Evolutionary conservation across 2,113 vertebrate species (phyloP), one percentile per base, ranked within the genome.

Genomic region (Tretioscincus oriximinensis): DNA sequence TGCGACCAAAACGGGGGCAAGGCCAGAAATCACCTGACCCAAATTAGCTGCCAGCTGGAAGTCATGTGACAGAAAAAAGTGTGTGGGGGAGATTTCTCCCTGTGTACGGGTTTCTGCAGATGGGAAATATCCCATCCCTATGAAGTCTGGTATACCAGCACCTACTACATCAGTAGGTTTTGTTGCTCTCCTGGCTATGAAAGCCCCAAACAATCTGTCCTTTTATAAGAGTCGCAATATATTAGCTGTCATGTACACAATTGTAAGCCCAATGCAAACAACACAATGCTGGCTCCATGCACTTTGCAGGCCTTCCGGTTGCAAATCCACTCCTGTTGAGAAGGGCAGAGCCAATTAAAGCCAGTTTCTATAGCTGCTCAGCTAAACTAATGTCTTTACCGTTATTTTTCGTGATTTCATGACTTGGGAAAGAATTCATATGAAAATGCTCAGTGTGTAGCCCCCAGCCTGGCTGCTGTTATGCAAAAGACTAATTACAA

Each of bases 291-390:
- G 64, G 67, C 5, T 77, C 12, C 73, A 73, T 29, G 12, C 83
- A 76, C 26, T 75, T 73, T 73, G 79, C n/a, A 77, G 11, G 5
- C 71, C 75, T 5, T 83, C 84, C n/a, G 1, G 24, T 76, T 78
- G 89, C 78, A 83, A 77, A 80, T 71, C 49, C 35, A 81, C 67
- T 83, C 71, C 88, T 85, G 60, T 11, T 84, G 70, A 93, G 93
- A 85, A 71, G n/a, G 76, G 64, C 20, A 84, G 87, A 68, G 89
- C 80, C 85, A 87, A 71, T 24, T 61, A 83, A 73, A 45, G 78
- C 24, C 16, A 20, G 2, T 78, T 51, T 77, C 21, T 66, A 63
- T 29, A 0, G 2, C 71, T 81, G 65, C 41, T 49, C 69, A n/a
- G n/a, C n/a, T n/a, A n/a, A 63, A 26, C 65, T 1, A 1, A 54